Evolutionary conservation across 1,140 invertebrate species (phyloP).

Genomic region (Phymastichus coffea): DNA sequence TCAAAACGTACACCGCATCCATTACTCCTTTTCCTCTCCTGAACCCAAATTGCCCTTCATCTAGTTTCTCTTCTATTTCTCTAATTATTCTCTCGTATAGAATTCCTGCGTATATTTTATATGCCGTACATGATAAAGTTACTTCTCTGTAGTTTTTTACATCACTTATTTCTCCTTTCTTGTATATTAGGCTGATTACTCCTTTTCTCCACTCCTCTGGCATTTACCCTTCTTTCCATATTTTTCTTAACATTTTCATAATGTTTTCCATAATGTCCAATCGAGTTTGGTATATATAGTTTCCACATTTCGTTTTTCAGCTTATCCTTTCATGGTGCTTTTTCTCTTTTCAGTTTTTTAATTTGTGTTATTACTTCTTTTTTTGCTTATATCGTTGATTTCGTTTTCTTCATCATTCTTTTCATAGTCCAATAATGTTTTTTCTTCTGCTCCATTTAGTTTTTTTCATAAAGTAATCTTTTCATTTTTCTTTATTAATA

Average conservation of each 20-base stretch:
- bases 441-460: too few relatives aligned
- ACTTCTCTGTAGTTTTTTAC: background rate
- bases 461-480: too few relatives aligned
- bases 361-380: too few relatives aligned
- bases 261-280: background rate
- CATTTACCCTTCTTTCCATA: background rate
- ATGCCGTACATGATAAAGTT: background rate
- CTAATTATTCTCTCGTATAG: background rate
- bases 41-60: background rate
- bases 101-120: conserved; percentile 1
- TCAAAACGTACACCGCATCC: background rate
- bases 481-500: too few relatives aligned
- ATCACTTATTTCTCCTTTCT: too few relatives aligned
- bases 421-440: too few relatives aligned
- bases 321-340: background rate
- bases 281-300: background rate
- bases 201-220: background rate
- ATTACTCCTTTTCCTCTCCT: background rate
- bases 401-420: too few relatives aligned
- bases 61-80: background rate
- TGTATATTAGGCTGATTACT: too few relatives aligned
- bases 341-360: background rate
- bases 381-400: too few relatives aligned
- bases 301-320: background rate
- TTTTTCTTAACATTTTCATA: background rate